Percentiles rank a stretch among this genome's conserved stretches.
phyloP scores from a whole-genome alignment of 2,888 invertebrate species.

The Reticulitermes lucifugus region DNA sequence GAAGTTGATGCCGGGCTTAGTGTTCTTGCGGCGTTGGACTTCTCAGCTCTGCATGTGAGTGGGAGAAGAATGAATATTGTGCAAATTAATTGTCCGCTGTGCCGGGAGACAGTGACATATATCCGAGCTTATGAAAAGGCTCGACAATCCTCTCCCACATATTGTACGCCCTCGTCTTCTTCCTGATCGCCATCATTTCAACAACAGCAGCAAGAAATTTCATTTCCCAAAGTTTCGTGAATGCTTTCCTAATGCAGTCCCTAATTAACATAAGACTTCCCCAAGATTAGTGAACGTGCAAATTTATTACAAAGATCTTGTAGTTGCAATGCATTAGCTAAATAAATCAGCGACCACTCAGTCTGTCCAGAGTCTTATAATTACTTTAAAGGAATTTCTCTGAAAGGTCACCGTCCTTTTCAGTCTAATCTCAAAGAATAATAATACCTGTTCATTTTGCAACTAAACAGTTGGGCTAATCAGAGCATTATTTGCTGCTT shows the following conservation, averaged over 20 bases:
- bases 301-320: too few species aligned
- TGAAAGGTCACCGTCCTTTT: too few species aligned
- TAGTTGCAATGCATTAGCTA: too few species aligned
- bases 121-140: slow-evolving; percentile 14
- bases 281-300: neutral
- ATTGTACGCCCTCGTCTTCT: neutral
- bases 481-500: too few species aligned
- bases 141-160: neutral
- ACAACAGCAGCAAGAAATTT: slow-evolving; percentile 7
- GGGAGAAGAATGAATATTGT: neutral
- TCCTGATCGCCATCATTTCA: neutral
- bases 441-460: too few species aligned
- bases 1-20: slow-evolving; percentile 12
- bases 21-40: neutral
- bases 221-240: neutral
- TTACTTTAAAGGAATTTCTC: too few species aligned
- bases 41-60: neutral
- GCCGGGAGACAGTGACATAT: slow-evolving; percentile 9
- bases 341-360: too few species aligned
- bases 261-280: neutral
- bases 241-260: neutral
- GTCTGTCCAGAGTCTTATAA: too few species aligned
- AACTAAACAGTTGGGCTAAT: too few species aligned
- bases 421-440: too few species aligned
- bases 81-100: slow-evolving; percentile 9